phyloP scores from a whole-genome alignment of 2,888 invertebrate genomes.

The Scotopteryx bipunctaria region DNA sequence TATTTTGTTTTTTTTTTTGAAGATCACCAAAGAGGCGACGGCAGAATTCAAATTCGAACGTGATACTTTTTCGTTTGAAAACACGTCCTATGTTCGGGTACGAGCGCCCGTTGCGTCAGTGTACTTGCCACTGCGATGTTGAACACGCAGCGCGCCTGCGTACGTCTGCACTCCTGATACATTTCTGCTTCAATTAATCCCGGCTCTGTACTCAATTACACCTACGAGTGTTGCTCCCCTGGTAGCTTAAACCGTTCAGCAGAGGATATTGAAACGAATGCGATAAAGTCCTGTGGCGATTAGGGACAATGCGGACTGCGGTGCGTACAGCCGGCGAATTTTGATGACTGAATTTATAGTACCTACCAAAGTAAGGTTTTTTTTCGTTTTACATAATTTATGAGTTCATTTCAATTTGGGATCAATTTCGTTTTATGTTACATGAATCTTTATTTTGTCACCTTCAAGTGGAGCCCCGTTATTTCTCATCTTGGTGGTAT shows the following conservation, averaged over 20 bases:
- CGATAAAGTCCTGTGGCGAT: conserved; percentile 24
- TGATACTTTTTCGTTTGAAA: conserved; percentile 42
- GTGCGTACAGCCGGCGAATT: neutral
- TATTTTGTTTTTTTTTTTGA: conserved; percentile 23
- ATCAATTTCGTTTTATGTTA: too few species aligned
- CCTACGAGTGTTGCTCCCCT: conserved; percentile 54
- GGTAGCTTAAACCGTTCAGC: conserved; percentile 46
- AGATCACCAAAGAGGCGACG: conserved; percentile 15
- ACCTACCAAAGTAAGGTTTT: too few species aligned
- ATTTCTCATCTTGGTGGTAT: too few species aligned
- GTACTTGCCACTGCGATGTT: conserved; percentile 69
- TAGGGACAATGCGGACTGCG: conserved; percentile 21
- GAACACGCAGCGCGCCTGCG: conserved; percentile 73
- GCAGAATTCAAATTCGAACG: conserved; percentile 36
- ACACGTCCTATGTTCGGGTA: conserved; percentile 37
- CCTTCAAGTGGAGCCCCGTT: too few species aligned
- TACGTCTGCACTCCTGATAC: conserved; percentile 77
- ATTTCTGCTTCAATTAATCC: conserved; percentile 81
- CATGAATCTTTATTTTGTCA: too few species aligned
- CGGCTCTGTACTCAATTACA: conserved; percentile 75
- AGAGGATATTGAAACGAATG: conserved; percentile 40
- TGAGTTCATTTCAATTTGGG: too few species aligned
- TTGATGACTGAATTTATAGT: neutral
- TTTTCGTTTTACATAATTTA: too few species aligned
- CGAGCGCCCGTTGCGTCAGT: conserved; percentile 64